Evolutionary conservation across 2,113 vertebrate genomes (phyloP).

Genomic region (Stictonetta naevosa): DNA sequence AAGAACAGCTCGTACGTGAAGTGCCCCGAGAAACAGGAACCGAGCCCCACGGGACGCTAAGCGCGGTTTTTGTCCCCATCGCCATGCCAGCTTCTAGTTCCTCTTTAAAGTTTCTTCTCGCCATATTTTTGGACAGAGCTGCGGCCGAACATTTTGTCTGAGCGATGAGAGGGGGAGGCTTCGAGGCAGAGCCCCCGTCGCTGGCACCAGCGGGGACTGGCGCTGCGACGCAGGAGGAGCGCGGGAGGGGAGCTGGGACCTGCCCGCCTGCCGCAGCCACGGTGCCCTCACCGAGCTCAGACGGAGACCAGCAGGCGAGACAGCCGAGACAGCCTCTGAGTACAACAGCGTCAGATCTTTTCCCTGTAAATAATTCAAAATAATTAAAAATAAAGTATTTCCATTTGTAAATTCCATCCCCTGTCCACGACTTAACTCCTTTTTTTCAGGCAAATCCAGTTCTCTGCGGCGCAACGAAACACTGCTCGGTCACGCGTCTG

Average conservation of each 20-base stretch:
- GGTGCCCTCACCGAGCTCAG: neutral
- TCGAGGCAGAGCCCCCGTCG: accelerated
- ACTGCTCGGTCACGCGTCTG: neutral
- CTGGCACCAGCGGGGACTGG: neutral
- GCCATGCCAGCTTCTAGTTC: neutral
- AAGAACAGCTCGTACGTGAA: accelerated
- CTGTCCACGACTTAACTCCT: neutral
- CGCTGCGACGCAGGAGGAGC: neutral
- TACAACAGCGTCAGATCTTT: neutral
- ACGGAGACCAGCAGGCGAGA: too few relatives aligned
- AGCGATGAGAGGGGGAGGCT: neutral
- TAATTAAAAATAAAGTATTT: neutral
- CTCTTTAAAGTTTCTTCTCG: slow-evolving; percentile 14
- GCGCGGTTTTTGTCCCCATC: neutral
- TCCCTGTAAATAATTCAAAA: neutral
- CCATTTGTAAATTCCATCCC: neutral
- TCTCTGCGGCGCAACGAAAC: neutral
- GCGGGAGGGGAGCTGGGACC: neutral
- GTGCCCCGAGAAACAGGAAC: neutral
- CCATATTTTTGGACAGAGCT: neutral
- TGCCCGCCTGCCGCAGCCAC: neutral
- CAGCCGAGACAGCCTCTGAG: accelerated
- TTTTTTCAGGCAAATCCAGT: neutral
- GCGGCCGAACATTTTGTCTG: neutral
- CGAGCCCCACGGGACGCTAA: neutral